These are phyloP conservation scores for Gastracanthus pulcherrimus DNA, from an alignment of 2,888 invertebrate species.

Conservation along the genomic window DNA sequence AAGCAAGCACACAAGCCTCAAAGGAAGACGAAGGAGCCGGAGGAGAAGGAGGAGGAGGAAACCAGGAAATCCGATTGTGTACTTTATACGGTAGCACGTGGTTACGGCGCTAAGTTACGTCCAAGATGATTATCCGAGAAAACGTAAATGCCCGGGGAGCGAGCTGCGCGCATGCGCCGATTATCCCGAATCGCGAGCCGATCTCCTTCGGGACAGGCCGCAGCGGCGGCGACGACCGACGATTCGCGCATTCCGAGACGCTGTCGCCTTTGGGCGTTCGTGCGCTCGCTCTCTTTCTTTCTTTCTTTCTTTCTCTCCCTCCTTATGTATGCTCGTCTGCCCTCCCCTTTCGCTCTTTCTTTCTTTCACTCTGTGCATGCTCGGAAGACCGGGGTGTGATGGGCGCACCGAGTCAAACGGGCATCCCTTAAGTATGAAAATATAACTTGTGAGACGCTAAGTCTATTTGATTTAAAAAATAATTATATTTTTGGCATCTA, in stretches of 20 bases:
- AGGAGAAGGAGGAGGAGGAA: conserved; percentile 9
- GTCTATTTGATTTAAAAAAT: too few relatives aligned
- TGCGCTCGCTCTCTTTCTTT: conserved; percentile 1
- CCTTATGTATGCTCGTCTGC: too few relatives aligned
- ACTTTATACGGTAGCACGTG: conserved; percentile 60
- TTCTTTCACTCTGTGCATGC: neutral
- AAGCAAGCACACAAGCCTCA: neutral
- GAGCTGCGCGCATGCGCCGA: conserved; percentile 56
- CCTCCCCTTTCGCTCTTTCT: neutral
- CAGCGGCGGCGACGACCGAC: neutral
- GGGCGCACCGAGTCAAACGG: too few relatives aligned
- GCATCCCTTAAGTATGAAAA: too few relatives aligned
- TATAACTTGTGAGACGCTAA: too few relatives aligned
- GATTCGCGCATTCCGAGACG: conserved; percentile 51
- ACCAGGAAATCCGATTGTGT: conserved; percentile 61
- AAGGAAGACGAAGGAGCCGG: neutral
- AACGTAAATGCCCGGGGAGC: conserved; percentile 60
- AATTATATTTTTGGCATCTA: too few relatives aligned
- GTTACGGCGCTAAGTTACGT: conserved; percentile 63
- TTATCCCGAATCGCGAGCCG: conserved; percentile 63
- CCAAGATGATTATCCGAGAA: conserved; percentile 66
- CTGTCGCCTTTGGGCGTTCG: conserved; percentile 57
- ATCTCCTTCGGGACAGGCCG: too few relatives aligned
- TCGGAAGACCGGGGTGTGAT: too few relatives aligned
- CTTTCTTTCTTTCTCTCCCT: neutral